These are phyloP conservation scores for Cololabis saira DNA, from an alignment of 2,113 vertebrate genomes.

Conservation along the genomic window DNA sequence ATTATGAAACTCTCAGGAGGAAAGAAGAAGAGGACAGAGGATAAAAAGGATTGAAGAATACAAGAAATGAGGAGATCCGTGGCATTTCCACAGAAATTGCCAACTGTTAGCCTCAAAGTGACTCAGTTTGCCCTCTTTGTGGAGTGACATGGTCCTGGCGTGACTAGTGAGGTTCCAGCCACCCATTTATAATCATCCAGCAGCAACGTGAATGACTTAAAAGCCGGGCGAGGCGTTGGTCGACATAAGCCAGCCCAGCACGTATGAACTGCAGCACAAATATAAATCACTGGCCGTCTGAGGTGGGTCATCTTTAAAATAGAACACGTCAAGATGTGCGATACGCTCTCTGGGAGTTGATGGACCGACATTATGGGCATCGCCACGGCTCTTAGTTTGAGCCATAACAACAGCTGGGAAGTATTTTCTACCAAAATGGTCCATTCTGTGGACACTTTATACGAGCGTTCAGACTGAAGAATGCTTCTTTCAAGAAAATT, in stretches of 20 bases:
- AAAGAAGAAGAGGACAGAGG: slow-evolving; percentile 69
- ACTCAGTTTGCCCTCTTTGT: slow-evolving; percentile 65
- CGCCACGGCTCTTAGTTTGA: slow-evolving; percentile 4
- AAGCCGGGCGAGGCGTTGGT: slow-evolving; percentile 44
- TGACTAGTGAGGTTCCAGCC: slow-evolving; percentile 39
- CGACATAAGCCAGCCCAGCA: slow-evolving; percentile 44
- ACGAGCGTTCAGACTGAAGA: background rate
- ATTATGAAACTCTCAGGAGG: slow-evolving; percentile 66
- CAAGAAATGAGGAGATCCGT: slow-evolving; percentile 37
- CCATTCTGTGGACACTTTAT: slow-evolving; percentile 5
- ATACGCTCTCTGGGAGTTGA: background rate
- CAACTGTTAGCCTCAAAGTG: slow-evolving; percentile 53
- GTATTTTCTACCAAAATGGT: slow-evolving; percentile 16
- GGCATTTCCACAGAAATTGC: slow-evolving; percentile 50
- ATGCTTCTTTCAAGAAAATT: no score
- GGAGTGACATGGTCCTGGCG: slow-evolving; percentile 36
- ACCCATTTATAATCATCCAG: slow-evolving; percentile 10
- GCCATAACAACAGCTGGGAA: slow-evolving; percentile 34
- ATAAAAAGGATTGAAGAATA: slow-evolving; percentile 37
- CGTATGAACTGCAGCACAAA: slow-evolving; percentile 29
- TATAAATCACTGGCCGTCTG: slow-evolving; percentile 10
- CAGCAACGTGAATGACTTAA: slow-evolving; percentile 36
- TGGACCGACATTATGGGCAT: slow-evolving; percentile 11
- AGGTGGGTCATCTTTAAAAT: background rate
- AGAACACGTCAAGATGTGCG: background rate